A percentile compares a stretch with the other conserved stretches of the same genome.
These are phyloP conservation scores for Aethina tumida DNA, from an alignment of 1,140 invertebrate genomes.

Conservation along the genomic window DNA sequence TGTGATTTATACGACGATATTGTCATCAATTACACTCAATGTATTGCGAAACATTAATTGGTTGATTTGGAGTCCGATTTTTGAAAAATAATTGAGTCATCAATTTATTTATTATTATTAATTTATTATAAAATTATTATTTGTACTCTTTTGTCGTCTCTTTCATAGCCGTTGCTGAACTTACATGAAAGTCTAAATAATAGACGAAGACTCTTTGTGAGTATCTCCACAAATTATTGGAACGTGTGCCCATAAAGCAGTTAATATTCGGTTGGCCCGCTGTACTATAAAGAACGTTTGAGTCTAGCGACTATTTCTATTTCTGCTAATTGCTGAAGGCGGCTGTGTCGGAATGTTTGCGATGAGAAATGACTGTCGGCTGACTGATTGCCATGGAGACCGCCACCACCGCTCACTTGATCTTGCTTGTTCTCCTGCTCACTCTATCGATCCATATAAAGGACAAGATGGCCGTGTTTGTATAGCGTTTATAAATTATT, in stretches of 20 bases:
- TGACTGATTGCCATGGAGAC: slow-evolving; percentile 33
- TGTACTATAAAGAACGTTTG: slow-evolving; percentile 16
- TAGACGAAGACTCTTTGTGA: no score
- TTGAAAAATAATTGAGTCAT: no score
- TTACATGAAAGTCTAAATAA: no score
- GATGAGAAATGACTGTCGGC: slow-evolving; percentile 33
- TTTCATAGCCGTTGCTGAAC: no score
- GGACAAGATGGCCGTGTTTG: slow-evolving; percentile 23
- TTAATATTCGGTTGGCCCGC: slow-evolving; percentile 16
- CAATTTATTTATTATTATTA: no score
- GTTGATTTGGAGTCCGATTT: no score
- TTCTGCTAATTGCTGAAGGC: slow-evolving; percentile 35
- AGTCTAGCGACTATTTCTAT: slow-evolving; percentile 30
- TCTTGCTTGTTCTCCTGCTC: slow-evolving; percentile 13
- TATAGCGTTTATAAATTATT: slow-evolving; percentile 5
- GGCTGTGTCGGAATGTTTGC: slow-evolving; percentile 28
- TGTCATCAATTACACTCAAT: no score
- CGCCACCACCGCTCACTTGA: slow-evolving; percentile 19
- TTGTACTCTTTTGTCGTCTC: no score
- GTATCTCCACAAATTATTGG: no score
- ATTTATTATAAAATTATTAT: no score
- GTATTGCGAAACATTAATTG: no score
- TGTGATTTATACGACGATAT: no score
- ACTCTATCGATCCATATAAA: slow-evolving; percentile 20
- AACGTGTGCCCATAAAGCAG: slow-evolving; percentile 4